Base-by-base conservation (phyloP, 2,888 invertebrate species). In the Drosophila antonietae region DNA sequence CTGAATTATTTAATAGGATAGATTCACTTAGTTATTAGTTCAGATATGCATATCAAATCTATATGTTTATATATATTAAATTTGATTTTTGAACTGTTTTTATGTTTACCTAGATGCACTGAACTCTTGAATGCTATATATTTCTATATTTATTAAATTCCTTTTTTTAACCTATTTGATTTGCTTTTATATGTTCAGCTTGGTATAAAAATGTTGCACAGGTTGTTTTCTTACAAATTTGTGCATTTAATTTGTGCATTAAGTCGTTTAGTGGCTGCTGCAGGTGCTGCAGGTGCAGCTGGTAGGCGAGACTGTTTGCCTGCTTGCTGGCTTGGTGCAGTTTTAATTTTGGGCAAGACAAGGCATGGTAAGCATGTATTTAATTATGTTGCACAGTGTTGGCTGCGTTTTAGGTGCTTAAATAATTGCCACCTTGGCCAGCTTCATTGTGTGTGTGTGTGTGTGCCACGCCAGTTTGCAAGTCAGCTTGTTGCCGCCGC, bases 381-480 rank as follows among this genome's bases (percentile, higher is more conserved):
- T 62, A 76, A 68, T 76, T 72, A 76, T 76, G 72, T 56, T 58
- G 76, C 68, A 56, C 58, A 76, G 72, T 76, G 76, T 68, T 66
- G 31, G 59, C 39, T 68, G 56, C 60, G 15, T 57, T 70, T 68
- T 43, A 41, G 52, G 55, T 63, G 59, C 75, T 66, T 73, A 73
- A 77, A 73, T 77, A 77, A 69, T 73, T 68, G 73, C 77, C 68
- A 73, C 58, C 62, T 65, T 53, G 46, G 58, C 59, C 52, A 46
- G 57, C 46, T 37, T 28, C 35, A n/a, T 15, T 28, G 47, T 15
- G 23, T 23, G 23, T 23, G 23, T 4, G 18, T 49, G 66, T 47
- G 46, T 14, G 23, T 53, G 65, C 47, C 35, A 14, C 3, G 18
- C 28, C 33, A 47, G 44, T 20, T 44, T 20, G 44, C 44, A 44